These are phyloP conservation scores for Clanis bilineata DNA, from an alignment of 2,888 invertebrate genomes.

Conservation along the genomic window DNA sequence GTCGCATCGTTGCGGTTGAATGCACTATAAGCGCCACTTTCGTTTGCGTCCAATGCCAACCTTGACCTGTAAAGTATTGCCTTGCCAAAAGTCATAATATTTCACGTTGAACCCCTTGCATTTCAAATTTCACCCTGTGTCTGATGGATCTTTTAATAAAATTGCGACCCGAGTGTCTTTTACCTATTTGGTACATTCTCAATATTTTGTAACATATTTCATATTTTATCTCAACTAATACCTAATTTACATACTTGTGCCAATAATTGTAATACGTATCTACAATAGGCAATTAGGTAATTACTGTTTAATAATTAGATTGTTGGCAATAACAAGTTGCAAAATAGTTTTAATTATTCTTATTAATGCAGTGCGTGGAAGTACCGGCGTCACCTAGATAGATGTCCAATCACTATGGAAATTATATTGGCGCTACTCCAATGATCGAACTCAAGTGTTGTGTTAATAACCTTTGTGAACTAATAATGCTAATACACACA, in stretches of 20 bases:
- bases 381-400: constrained; percentile 27
- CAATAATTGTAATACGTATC: no score
- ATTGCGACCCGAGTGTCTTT: neutral
- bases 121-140: neutral
- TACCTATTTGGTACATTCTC: no score
- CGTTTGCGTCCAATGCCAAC: constrained; percentile 11
- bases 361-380: neutral
- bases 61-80: constrained; percentile 8
- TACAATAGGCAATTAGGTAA: no score
- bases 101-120: neutral
- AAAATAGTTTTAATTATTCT: constrained; percentile 5
- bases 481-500: neutral
- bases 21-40: constrained; percentile 18
- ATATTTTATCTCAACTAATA: no score
- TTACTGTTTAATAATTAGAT: no score
- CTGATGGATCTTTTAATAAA: neutral
- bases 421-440: constrained; percentile 17
- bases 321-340: neutral
- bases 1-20: constrained; percentile 13
- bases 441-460: neutral
- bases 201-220: no score
- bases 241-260: no score
- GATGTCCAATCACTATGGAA: constrained; percentile 18
- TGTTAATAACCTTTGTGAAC: constrained; percentile 1
- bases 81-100: neutral